Percentiles rank a stretch among this genome's conserved stretches.
phyloP scores from a whole-genome alignment of 2,888 invertebrate species.

The Sussaba pulchella region DNA sequence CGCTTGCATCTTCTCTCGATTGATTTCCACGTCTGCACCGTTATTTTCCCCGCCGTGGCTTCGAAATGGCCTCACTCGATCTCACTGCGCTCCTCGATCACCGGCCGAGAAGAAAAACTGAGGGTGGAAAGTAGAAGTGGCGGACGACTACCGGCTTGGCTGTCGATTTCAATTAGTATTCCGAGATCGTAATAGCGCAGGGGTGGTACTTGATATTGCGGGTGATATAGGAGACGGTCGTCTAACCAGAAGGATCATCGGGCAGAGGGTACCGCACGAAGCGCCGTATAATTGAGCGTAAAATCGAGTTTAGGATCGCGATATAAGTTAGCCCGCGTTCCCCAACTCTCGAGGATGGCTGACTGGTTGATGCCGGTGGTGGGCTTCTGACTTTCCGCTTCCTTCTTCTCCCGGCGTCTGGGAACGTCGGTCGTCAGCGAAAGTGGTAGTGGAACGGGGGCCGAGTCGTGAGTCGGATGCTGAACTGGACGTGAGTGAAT shows the following conservation, averaged over 20 bases:
- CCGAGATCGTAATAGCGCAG: slow-evolving; percentile 53
- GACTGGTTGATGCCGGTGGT: slow-evolving; percentile 31
- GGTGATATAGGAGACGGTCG: slow-evolving; percentile 52
- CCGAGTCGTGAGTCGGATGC: slow-evolving; percentile 69
- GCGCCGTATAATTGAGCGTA: slow-evolving; percentile 71
- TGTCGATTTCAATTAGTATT: slow-evolving; percentile 60
- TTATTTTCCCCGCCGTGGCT: slow-evolving; percentile 7
- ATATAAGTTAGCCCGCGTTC: slow-evolving; percentile 68
- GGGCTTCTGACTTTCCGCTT: slow-evolving; percentile 20
- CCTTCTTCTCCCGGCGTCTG: background rate
- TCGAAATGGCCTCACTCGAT: slow-evolving; percentile 21
- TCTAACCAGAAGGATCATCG: slow-evolving; percentile 53
- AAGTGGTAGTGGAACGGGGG: slow-evolving; percentile 63
- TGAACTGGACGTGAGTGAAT: slow-evolving; percentile 66
- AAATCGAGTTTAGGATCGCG: slow-evolving; percentile 71
- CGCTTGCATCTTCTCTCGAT: too few species aligned
- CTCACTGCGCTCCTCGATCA: slow-evolving; percentile 9
- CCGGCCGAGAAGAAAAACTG: background rate
- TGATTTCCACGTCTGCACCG: slow-evolving; percentile 3
- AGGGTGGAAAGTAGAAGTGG: background rate
- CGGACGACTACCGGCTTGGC: slow-evolving; percentile 42
- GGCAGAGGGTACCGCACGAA: slow-evolving; percentile 52
- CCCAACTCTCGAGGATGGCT: slow-evolving; percentile 48
- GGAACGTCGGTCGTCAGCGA: slow-evolving; percentile 48
- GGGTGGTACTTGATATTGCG: slow-evolving; percentile 46